Conservation (phyloP, 2,113 vertebrate species). For the Excalfactoria chinensis region DNA sequence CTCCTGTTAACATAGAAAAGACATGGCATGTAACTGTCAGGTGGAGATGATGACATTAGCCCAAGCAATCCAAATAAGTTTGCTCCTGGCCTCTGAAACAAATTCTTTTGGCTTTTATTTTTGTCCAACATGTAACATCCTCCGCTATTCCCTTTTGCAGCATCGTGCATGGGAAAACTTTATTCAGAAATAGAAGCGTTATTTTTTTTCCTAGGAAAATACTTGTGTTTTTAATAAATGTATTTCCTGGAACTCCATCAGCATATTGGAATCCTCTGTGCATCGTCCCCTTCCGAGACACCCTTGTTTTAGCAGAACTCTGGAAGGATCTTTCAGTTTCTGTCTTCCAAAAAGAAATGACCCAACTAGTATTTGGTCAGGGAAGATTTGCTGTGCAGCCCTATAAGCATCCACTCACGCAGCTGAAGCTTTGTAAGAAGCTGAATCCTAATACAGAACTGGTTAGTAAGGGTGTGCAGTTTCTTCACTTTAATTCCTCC, state of each 20-base stretch:
- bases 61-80: background rate
- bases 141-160: background rate
- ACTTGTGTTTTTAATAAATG: background rate
- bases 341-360: background rate
- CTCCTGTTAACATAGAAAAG: background rate
- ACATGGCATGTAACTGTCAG: background rate
- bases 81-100: background rate
- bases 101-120: background rate
- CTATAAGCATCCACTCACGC: background rate
- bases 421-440: background rate
- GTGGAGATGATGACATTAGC: background rate
- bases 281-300: background rate
- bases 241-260: conserved; percentile 1
- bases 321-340: background rate
- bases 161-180: background rate
- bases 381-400: background rate
- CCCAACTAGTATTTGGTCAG: background rate
- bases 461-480: background rate
- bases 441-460: background rate
- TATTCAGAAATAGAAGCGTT: background rate
- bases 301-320: background rate
- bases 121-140: background rate
- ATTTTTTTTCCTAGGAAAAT: background rate
- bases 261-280: background rate
- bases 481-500: background rate